phyloP scores from a whole-genome alignment of 30 jellyfish, hydroid and myxozoan species.

The Rhopilema esculentum region DNA sequence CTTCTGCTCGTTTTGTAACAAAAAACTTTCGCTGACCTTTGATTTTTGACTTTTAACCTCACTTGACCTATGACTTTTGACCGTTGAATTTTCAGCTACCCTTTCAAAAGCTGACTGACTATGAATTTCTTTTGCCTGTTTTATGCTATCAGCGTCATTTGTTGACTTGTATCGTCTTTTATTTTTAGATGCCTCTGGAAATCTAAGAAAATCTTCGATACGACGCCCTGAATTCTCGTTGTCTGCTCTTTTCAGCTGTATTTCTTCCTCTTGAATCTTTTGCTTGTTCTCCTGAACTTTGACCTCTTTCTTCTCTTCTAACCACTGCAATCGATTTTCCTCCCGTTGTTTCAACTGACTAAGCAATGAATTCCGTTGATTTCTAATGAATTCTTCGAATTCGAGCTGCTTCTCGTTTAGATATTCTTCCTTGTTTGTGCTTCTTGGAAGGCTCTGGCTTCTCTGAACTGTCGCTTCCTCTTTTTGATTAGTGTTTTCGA shows the following conservation, averaged over 20 bases:
- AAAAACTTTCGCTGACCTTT: constrained; percentile 1
- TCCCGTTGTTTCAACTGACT: constrained; percentile 29
- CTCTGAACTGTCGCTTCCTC: constrained; percentile 10
- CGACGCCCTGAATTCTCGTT: constrained; percentile 30
- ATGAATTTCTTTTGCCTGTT: constrained; percentile 18
- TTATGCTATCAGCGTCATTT: constrained; percentile 47
- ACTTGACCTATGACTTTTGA: not conserved
- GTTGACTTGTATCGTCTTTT: constrained; percentile 41
- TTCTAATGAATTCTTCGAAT: constrained; percentile 63
- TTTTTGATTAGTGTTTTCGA: not conserved
- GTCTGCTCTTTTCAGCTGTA: not conserved
- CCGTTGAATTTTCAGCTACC: not conserved
- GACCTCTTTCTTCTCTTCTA: not conserved
- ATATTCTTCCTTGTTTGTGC: constrained; percentile 23
- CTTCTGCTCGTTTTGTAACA: constrained; percentile 58
- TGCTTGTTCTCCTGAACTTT: constrained; percentile 3
- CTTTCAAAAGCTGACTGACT: not conserved
- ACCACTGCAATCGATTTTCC: not conserved
- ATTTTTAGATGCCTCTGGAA: constrained; percentile 43
- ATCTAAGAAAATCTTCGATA: constrained; percentile 39
- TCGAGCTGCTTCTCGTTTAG: constrained; percentile 36
- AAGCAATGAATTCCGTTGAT: constrained; percentile 55
- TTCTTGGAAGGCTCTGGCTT: constrained; percentile 52
- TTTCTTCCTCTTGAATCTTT: constrained; percentile 11
- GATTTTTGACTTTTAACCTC: not conserved